A percentile compares a stretch with the other conserved stretches of the same genome.
phyloP scores from a whole-genome alignment of 1,140 invertebrate species.

The Drosophila tristis region DNA sequence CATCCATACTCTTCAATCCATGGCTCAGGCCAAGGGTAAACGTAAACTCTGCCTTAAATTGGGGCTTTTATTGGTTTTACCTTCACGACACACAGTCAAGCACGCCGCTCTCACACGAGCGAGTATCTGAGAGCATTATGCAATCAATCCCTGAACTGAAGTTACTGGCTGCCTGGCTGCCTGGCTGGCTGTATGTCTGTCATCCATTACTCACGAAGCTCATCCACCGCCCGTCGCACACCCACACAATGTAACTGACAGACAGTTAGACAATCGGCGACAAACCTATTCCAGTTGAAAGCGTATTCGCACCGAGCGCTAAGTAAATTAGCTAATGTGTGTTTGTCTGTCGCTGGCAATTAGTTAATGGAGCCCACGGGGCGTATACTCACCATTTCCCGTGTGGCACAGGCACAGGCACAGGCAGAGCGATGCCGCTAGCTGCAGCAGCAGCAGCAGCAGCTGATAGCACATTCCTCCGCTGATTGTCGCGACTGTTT shows the following conservation, averaged over 20 bases:
- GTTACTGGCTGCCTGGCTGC: no score
- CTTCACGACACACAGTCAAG: slow-evolving; percentile 22
- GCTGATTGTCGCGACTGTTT: not conserved
- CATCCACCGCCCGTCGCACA: slow-evolving; percentile 15
- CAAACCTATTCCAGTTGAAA: not conserved
- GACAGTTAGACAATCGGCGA: not conserved
- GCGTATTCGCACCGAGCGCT: slow-evolving; percentile 22
- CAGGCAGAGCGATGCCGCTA: not conserved
- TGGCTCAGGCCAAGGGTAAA: slow-evolving; percentile 30
- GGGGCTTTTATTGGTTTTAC: slow-evolving; percentile 33
- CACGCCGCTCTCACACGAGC: not conserved
- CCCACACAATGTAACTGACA: not conserved
- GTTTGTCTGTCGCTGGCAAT: slow-evolving; percentile 23
- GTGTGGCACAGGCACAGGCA: slow-evolving; percentile 16
- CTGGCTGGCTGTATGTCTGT: no score
- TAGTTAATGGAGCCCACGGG: slow-evolving; percentile 53
- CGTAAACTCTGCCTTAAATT: slow-evolving; percentile 11
- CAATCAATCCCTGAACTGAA: no score
- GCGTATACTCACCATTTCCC: slow-evolving; percentile 35
- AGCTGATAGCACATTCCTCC: slow-evolving; percentile 2
- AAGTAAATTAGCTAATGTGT: slow-evolving; percentile 55
- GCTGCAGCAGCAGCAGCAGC: slow-evolving; percentile 16
- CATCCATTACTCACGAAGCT: not conserved
- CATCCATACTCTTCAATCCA: slow-evolving; percentile 13
- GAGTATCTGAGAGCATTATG: no score